Percentiles rank a stretch among this genome's conserved stretches.
These are phyloP conservation scores for Chouioia cunea DNA, from an alignment of 2,888 invertebrate species.

Conservation along the genomic window DNA sequence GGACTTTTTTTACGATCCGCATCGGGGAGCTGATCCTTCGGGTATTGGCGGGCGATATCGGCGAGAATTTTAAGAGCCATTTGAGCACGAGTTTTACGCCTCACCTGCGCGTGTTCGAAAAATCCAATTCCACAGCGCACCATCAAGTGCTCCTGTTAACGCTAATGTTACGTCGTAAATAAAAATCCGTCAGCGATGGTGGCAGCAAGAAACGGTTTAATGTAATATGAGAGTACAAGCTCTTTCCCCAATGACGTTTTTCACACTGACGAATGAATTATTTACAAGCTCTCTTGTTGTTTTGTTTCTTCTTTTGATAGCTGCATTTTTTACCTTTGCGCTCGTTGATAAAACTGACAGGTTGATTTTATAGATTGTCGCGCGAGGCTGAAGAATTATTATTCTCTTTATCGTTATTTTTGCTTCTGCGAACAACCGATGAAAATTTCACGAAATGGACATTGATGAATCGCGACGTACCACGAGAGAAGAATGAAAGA, in stretches of 20 bases:
- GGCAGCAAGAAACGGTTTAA: too few relatives aligned
- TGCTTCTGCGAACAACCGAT: too few relatives aligned
- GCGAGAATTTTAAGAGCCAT: slow-evolving; percentile 48
- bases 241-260: neutral
- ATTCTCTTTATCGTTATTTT: too few relatives aligned
- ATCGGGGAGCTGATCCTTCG: slow-evolving; percentile 2
- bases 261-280: slow-evolving; percentile 15
- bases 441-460: too few relatives aligned
- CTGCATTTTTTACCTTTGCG: neutral
- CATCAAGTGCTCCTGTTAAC: slow-evolving; percentile 44
- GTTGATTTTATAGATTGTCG: too few relatives aligned
- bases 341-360: neutral
- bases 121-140: slow-evolving; percentile 43
- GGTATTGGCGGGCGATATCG: slow-evolving; percentile 35
- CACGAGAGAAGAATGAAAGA: too few relatives aligned
- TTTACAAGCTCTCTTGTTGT: slow-evolving; percentile 1
- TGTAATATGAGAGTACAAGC: neutral
- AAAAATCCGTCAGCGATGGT: slow-evolving; percentile 30
- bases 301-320: too few relatives aligned
- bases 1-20: slow-evolving; percentile 36
- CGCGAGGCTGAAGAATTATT: too few relatives aligned
- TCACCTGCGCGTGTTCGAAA: slow-evolving; percentile 36
- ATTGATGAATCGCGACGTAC: too few relatives aligned
- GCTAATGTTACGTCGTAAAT: slow-evolving; percentile 46
- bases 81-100: slow-evolving; percentile 39